Percentiles rank a stretch among this genome's conserved stretches.
Conservation (phyloP, 2,888 invertebrate species). For the Tridacna crocea region DNA sequence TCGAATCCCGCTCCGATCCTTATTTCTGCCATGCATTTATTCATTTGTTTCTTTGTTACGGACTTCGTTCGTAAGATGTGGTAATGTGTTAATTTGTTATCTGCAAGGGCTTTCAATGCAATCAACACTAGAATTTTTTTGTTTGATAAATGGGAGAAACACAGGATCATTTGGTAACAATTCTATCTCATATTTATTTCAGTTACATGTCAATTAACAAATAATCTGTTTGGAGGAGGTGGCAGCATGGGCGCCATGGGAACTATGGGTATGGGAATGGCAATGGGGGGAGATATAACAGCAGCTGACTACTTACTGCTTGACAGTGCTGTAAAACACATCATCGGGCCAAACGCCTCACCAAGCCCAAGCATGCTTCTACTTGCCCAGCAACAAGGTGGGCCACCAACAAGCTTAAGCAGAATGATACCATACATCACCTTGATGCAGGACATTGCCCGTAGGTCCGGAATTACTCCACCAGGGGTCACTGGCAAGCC, state of each 20-base stretch:
- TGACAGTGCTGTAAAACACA: slow-evolving; percentile 38
- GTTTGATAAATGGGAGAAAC: no score
- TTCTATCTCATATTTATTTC: background rate
- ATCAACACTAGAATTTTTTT: no score
- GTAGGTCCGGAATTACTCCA: slow-evolving; percentile 25
- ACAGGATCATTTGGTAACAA: no score
- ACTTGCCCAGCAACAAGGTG: slow-evolving; percentile 39
- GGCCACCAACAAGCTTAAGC: slow-evolving; percentile 32
- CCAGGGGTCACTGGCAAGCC: slow-evolving; percentile 44
- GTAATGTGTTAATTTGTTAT: no score
- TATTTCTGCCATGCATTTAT: no score
- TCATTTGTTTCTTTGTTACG: no score
- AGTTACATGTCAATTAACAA: slow-evolving; percentile 19
- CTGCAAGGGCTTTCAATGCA: no score
- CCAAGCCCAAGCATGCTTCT: slow-evolving; percentile 45
- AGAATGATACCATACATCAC: slow-evolving; percentile 40
- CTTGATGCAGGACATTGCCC: slow-evolving; percentile 44
- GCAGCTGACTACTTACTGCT: slow-evolving; percentile 33
- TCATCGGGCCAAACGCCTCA: slow-evolving; percentile 45
- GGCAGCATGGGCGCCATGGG: background rate
- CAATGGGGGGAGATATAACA: slow-evolving; percentile 31
- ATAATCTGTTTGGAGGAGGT: background rate
- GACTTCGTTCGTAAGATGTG: no score
- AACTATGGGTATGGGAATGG: slow-evolving; percentile 24
- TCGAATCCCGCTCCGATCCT: no score